Base-by-base conservation (phyloP, 1,140 invertebrate genomes). In the Aethina tumida region DNA sequence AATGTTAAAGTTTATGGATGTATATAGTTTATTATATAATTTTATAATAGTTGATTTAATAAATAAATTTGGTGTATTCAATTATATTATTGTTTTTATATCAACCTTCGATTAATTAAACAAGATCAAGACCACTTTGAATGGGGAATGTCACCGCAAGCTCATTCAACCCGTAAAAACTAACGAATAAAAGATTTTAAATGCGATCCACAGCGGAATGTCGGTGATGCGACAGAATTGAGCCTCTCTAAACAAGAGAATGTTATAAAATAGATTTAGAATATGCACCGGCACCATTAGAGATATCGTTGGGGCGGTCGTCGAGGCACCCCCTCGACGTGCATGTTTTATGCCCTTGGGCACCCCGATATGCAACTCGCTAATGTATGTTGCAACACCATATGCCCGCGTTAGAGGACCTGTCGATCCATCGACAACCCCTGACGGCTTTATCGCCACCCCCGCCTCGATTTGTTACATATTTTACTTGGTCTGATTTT, bases 301-400 rank as follows among this genome's bases (percentile, higher is more conserved):
- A 32, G 33, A 52, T 46, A 49, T 49, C 39, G 40, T 42, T 33
- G 31, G 47, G 43, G 46, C 43, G 41, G 34, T n/a, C n/a, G n/a
- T n/a, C n/a, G 24, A 35, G 8, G 10, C 15, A 40, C 31, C 46
- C 50, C 50, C 47, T 44, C 39, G 24, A 18, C 22, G 33, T 49
- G 35, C 47, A 49, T 52, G 47, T 52, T 52, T 52, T 36, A 49
- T 52, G 30, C 28, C 40, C 24, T 28, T 14, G 22, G 35, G 28
- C 37, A 25, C 28, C 30, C 35, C 28, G 28, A 24, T 24, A 16
- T 44, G 53, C 52, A 50, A 49, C 38, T 45, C 42, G 46, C 53
- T 56, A 53, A 56, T 56, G 45, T 52, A 53, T 50, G 49, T 53
- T 53, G 51, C 52, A 52, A 43, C 49, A 54, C 53, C 53, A 53